These are phyloP conservation scores for Prenolepis imparis DNA, from an alignment of 2,888 invertebrate genomes.

Conservation along the genomic window DNA sequence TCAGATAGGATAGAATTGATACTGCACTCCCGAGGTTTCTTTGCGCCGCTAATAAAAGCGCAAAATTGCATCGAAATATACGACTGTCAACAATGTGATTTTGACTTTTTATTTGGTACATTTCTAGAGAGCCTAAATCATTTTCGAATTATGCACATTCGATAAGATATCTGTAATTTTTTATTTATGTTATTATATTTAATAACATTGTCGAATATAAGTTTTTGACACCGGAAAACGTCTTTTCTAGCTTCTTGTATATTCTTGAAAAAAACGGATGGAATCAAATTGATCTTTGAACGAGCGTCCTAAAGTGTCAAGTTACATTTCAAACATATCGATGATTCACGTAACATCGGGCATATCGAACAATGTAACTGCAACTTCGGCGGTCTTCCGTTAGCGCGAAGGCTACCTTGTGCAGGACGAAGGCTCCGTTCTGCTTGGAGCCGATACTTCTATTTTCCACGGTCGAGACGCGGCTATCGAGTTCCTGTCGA, in stretches of 20 bases:
- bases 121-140: not conserved
- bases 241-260: not conserved
- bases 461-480: slow-evolving; percentile 54
- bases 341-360: slow-evolving; percentile 18
- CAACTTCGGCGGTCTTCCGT: not conserved
- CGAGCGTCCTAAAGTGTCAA: not conserved
- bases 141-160: not conserved
- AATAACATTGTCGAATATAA: not conserved
- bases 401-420: not conserved
- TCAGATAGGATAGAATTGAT: not conserved
- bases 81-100: not conserved
- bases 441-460: slow-evolving; percentile 25
- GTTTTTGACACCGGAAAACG: not conserved
- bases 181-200: too few relatives aligned
- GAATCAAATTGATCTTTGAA: not conserved
- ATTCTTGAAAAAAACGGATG: not conserved
- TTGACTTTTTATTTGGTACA: too few relatives aligned
- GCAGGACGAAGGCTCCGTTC: slow-evolving; percentile 29
- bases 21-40: not conserved
- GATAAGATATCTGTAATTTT: too few relatives aligned
- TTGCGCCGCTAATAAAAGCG: not conserved
- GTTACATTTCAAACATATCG: slow-evolving; percentile 23
- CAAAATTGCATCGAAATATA: not conserved
- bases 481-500: slow-evolving; percentile 54
- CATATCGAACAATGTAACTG: slow-evolving; percentile 1